These are phyloP conservation scores for Megalops atlanticus DNA, from an alignment of 2,113 vertebrate species.

Conservation along the genomic window DNA sequence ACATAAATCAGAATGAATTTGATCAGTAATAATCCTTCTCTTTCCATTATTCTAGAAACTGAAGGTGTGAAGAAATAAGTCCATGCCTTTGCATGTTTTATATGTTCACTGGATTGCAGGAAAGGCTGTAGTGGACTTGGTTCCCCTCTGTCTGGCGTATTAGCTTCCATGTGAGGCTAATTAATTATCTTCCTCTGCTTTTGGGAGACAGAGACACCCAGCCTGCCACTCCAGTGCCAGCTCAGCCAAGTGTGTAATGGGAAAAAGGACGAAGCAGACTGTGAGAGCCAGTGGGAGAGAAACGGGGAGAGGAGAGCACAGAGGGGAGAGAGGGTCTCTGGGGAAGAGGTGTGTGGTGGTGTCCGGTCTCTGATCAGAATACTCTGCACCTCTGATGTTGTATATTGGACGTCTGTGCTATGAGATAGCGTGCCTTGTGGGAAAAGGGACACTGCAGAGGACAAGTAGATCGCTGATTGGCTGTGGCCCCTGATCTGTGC, in stretches of 20 bases:
- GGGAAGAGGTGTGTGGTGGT: neutral
- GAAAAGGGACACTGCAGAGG: conserved; percentile 22
- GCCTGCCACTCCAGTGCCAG: conserved; percentile 62
- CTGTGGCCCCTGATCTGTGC: conserved; percentile 32
- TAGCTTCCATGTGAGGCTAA: conserved; percentile 37
- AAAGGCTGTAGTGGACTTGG: neutral
- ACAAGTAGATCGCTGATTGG: conserved; percentile 49
- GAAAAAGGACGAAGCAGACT: conserved; percentile 75
- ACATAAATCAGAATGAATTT: neutral
- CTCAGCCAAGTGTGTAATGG: conserved; percentile 92
- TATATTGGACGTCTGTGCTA: neutral
- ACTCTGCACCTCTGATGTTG: neutral
- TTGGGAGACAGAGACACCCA: conserved; percentile 33
- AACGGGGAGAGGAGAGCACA: conserved; percentile 41
- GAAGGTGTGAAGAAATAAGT: neutral
- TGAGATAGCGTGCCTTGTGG: conserved; percentile 29
- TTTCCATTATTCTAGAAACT: no score
- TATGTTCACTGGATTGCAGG: neutral
- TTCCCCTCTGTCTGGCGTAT: neutral
- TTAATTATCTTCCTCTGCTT: conserved; percentile 50
- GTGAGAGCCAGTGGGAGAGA: conserved; percentile 61
- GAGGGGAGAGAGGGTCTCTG: neutral
- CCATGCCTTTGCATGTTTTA: neutral
- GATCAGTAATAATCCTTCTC: neutral
- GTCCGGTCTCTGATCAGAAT: neutral